Evolutionary conservation across 2,113 vertebrate species (phyloP).

Genomic region (Gadus chalcogrammus): DNA sequence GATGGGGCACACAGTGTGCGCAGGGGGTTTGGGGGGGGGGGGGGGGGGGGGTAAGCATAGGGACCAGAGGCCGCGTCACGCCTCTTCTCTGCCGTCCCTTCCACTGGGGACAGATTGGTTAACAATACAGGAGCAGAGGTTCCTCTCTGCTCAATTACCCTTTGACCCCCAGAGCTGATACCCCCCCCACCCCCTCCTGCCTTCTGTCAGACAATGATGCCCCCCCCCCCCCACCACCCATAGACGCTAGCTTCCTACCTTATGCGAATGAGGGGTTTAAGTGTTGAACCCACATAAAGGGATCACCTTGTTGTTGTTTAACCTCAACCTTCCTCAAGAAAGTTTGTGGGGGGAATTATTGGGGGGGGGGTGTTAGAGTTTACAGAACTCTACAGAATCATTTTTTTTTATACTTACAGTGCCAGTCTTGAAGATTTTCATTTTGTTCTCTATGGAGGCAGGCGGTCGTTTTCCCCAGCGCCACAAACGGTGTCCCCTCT

Average conservation of each 20-base stretch:
- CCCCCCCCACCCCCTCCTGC: conserved; percentile 17
- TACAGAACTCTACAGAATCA: no score
- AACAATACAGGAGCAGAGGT: conserved; percentile 75
- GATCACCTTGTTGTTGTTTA: conserved; percentile 18
- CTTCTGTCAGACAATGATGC: conserved; percentile 61
- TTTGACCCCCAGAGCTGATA: conserved; percentile 69
- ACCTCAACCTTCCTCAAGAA: conserved; percentile 33
- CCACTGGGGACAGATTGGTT: conserved; percentile 75
- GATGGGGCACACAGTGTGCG: conserved; percentile 51
- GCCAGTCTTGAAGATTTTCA: no score
- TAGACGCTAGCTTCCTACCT: conserved; percentile 29
- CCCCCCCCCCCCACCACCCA: conserved; percentile 25
- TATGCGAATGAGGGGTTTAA: conserved; percentile 65
- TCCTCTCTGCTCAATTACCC: conserved; percentile 79
- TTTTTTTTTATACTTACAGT: no score
- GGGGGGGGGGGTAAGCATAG: conserved; percentile 68
- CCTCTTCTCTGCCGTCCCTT: conserved; percentile 62
- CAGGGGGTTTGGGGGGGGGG: conserved; percentile 59
- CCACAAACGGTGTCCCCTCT: no score
- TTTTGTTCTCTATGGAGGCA: no score
- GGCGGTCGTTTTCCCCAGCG: no score
- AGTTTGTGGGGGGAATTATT: no score
- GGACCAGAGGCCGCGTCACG: conserved; percentile 49
- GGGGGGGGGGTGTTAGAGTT: no score
- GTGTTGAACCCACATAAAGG: conserved; percentile 18